Conservation (phyloP, 2,888 invertebrate genomes). For the Chrysopilus asiliformis region DNA sequence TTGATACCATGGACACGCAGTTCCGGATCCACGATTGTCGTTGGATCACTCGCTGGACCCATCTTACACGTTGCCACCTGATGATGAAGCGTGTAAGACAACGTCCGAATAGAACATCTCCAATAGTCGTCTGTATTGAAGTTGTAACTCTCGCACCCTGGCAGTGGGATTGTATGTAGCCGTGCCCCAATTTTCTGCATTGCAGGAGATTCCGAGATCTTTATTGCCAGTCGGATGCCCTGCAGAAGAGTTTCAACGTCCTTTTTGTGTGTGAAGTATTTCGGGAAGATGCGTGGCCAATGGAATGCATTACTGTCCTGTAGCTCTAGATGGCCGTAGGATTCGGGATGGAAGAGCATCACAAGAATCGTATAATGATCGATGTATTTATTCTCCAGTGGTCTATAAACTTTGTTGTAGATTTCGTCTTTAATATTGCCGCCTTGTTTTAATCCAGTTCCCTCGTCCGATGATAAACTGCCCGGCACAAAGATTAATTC, state of each 20-base stretch:
- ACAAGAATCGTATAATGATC: slow-evolving; percentile 51
- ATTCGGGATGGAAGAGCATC: slow-evolving; percentile 58
- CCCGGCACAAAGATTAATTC: slow-evolving; percentile 51
- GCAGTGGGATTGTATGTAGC: slow-evolving; percentile 38
- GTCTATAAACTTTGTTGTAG: slow-evolving; percentile 42
- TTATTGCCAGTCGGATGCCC: slow-evolving; percentile 47
- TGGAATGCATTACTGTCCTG: slow-evolving; percentile 58
- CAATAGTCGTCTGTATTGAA: slow-evolving; percentile 51
- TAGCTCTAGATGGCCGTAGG: slow-evolving; percentile 52
- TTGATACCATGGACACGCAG: slow-evolving; percentile 45
- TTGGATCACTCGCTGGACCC: slow-evolving; percentile 46
- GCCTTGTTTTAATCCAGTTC: slow-evolving; percentile 40
- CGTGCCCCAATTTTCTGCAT: slow-evolving; percentile 44
- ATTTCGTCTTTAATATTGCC: slow-evolving; percentile 44
- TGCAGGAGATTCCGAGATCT: slow-evolving; percentile 42
- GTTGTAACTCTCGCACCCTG: slow-evolving; percentile 36
- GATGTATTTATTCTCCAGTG: slow-evolving; percentile 37
- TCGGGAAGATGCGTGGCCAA: slow-evolving; percentile 64
- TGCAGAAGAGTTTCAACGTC: slow-evolving; percentile 48
- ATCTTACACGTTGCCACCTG: slow-evolving; percentile 53
- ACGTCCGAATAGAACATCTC: slow-evolving; percentile 47
- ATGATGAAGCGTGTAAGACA: slow-evolving; percentile 46
- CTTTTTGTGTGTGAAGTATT: slow-evolving; percentile 56
- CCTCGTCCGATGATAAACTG: slow-evolving; percentile 46
- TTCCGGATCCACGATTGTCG: slow-evolving; percentile 47